Base-by-base conservation (phyloP, 2,888 invertebrate genomes). In the Pristionchus japonicus region DNA sequence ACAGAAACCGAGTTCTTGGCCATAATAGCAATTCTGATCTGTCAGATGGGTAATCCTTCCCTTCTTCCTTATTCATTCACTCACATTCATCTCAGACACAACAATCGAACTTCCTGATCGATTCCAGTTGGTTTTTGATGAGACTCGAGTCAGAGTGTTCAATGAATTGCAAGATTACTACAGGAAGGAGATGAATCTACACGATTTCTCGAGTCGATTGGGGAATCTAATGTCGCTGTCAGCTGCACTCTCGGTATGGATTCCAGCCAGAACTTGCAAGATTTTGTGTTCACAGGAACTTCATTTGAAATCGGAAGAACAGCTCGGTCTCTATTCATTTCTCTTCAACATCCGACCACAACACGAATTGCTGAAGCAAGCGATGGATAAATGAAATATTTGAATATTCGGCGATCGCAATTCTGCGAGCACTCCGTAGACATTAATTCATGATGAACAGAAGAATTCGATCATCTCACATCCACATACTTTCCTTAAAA, bases 121-220 rank as follows among this genome's bases (percentile, higher is more conserved):
- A 43, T n/a, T 74, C 7, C 74, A 74, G 17, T 43, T 13, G 7
- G 6, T 74, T 40, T 74, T 74, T 23, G 74, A 74, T 20, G 74
- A 74, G 4, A 74, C 40, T 37, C 37, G 74, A 40, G 40, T 31
- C 11, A 6, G 40, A n/a, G 74, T 74, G 4, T 74, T 74, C 23
- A 43, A 20, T 40, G 74, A 74, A 31, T 23, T 74, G 43, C 74
- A 74, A 74, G 40, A 23, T 6, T 74, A 74, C n/a, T 74, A 74
- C 43, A 17, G 74, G 43, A 43, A 40, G 20, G 74, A 74, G 40
- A 1, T 74, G 43, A n/a, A 40, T 34, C 17, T 74, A 4, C 20
- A 31, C 20, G 74, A 74, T 43, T 74, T 74, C 74, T 74, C 74
- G 1, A 43, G 74, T 74, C 74, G 74, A 74, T 34, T 74, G 20